A percentile compares a stretch with the other conserved stretches of the same genome.
phyloP scores from a whole-genome alignment of 2,888 invertebrate genomes.

The Ceramica pisi region DNA sequence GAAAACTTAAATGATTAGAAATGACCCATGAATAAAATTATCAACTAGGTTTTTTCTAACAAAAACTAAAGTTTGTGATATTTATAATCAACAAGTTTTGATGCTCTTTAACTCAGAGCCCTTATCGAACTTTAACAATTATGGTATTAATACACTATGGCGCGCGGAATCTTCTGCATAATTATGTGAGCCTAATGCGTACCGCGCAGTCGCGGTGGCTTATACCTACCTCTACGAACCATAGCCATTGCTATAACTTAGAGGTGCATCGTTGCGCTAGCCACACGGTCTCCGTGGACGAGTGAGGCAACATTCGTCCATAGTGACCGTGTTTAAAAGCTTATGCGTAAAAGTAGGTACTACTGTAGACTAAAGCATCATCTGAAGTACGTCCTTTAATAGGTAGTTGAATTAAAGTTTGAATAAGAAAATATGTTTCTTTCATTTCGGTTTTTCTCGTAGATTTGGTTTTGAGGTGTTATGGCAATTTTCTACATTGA shows the following conservation, averaged over 20 bases:
- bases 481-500: too few species aligned
- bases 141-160: not conserved
- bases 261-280: conserved; percentile 3
- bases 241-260: not conserved
- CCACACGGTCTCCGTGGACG: conserved; percentile 6
- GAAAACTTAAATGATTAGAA: too few species aligned
- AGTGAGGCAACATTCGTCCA: conserved; percentile 37
- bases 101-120: too few species aligned
- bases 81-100: too few species aligned
- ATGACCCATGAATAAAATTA: too few species aligned
- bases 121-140: not conserved
- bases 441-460: not conserved
- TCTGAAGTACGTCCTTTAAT: not conserved
- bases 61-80: too few species aligned
- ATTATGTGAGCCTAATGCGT: not conserved
- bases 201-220: conserved; percentile 31
- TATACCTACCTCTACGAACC: not conserved
- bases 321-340: conserved; percentile 11
- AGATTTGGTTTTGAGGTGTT: not conserved
- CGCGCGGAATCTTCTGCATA: not conserved
- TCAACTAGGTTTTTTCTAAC: too few species aligned
- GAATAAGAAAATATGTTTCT: not conserved
- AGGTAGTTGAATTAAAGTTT: not conserved
- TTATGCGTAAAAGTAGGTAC: not conserved
- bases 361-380: not conserved